Base-by-base conservation (phyloP, 1,140 invertebrate species). In the Triops longicaudatus region DNA sequence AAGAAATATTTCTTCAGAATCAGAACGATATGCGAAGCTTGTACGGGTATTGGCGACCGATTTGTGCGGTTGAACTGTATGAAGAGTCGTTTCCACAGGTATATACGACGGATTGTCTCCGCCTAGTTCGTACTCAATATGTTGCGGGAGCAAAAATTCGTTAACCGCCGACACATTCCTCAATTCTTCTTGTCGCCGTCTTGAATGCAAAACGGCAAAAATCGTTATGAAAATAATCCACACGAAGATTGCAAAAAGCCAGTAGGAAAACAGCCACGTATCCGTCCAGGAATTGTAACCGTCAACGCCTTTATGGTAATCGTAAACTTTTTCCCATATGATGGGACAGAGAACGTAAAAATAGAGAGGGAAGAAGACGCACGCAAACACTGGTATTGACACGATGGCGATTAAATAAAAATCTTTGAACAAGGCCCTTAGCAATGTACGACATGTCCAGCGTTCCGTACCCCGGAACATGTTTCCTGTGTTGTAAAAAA, bases 271-370 rank as follows among this genome's bases (percentile, higher is more conserved):
- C 0, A 79, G 73, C 81, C 81, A 82, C 7, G 31, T 71, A 37
- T 31, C 26, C 12, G 79, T 73, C 81, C 80, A 82, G 22, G 76
- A 17, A 1, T 77, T 44, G 41, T 76, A 43, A 27, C 42, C 31
- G 5, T 73, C 14, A 44, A 26, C 41, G 9, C 26, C 26, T 31
- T 22, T 10, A 43, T 73, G 71, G 22, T 73, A 78, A 5, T 76
- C 73, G n/a, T 73, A 74, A 31, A 77, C 22, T 3, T 50, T 79
- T 11, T 31, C 28, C 78, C 80, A 82, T 6, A 81, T 75, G 10
- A 84, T 72, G 2, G 85, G 85, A 77, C 82, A 81, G 1, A 85
- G 26, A 31, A 85, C 50, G 26, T 86, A 81, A 85, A 85, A 86
- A 77, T 83, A 85, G 22, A 82, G 6, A n/a, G 83, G 74, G 74